Evolutionary conservation across 2,888 invertebrate species (phyloP).

Genomic region (Crematogaster levior): DNA sequence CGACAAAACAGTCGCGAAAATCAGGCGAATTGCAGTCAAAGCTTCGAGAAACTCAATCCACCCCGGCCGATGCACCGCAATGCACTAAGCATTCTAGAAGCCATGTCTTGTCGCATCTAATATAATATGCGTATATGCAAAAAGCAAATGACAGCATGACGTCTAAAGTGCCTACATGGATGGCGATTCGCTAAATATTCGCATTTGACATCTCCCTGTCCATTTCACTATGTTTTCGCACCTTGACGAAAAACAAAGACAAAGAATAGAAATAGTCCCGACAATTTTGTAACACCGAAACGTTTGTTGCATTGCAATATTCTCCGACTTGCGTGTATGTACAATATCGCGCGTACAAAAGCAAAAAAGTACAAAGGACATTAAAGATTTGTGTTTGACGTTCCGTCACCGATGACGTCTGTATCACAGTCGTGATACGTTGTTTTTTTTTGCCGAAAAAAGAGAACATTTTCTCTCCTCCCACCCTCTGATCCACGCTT

Average conservation of each 20-base stretch:
- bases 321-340: background rate
- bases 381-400: background rate
- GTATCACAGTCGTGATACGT: background rate
- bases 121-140: conserved; percentile 65
- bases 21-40: conserved; percentile 59
- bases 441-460: background rate
- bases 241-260: conserved; percentile 10
- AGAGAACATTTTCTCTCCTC: background rate
- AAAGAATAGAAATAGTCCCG: conserved; percentile 10
- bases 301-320: conserved; percentile 5
- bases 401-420: conserved; percentile 35
- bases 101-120: conserved; percentile 73
- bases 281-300: conserved; percentile 17
- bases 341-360: background rate
- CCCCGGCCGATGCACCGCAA: conserved; percentile 72
- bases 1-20: conserved; percentile 39
- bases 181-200: conserved; percentile 68
- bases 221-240: conserved; percentile 5
- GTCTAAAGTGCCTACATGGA: conserved; percentile 73
- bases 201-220: conserved; percentile 40
- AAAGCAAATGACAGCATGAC: conserved; percentile 78
- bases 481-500: background rate
- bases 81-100: conserved; percentile 77
- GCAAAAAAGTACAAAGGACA: conserved; percentile 2
- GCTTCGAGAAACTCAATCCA: conserved; percentile 58